Evolutionary conservation across 2,113 vertebrate species (phyloP), one percentile per base, ranked within the genome.

Genomic region (Steatornis caripensis): DNA sequence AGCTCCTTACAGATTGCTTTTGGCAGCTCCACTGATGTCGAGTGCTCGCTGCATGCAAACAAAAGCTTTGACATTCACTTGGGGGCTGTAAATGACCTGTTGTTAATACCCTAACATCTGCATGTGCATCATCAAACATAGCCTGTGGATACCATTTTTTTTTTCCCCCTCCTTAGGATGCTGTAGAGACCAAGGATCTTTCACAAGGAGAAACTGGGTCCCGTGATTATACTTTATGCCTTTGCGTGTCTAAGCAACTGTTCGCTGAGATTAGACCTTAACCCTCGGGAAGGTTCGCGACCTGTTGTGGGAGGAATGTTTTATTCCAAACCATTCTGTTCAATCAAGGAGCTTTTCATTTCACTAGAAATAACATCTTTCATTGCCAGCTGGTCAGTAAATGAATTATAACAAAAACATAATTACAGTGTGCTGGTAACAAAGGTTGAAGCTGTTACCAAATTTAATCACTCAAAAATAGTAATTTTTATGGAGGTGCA

Each of bases 11-110:
- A 77, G 94, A 92, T 90, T 41, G 66, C 82, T 84, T 64, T 45
- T 84, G 95, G 92, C 97, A 97, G 97, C 95, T 96, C 86, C 34
- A 14, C 79, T 23, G 90, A 30, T 91, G 92, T 92, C 1, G 11
- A 82, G 86, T 30, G 45, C 91, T 96, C n/a, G 5, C 75, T 88
- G 89, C 68, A 58, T 90, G 95, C 93, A 95, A 95, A 97, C 81
- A 91, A 54, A 93, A 95, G 92, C 79, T 76, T 22, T 91, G 87
- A 79, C 91, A 93, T 83, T 88, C 97, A 48, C 93, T 22, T 16
- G 66, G 80, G 89, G 74, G 80, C 55, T 94, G 93, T 84, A 66
- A 91, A 91, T 36, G 80, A 54, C 94, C 94, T 54, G 80, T 81
- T 78, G 84, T 51, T 39, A 69, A 72, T 66, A 71, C 72, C 7